Percentiles rank a stretch among this genome's conserved stretches.
Evolutionary conservation across 2,797 vertebrate species (phyloP).

Genomic region (Channallabes apus): DNA sequence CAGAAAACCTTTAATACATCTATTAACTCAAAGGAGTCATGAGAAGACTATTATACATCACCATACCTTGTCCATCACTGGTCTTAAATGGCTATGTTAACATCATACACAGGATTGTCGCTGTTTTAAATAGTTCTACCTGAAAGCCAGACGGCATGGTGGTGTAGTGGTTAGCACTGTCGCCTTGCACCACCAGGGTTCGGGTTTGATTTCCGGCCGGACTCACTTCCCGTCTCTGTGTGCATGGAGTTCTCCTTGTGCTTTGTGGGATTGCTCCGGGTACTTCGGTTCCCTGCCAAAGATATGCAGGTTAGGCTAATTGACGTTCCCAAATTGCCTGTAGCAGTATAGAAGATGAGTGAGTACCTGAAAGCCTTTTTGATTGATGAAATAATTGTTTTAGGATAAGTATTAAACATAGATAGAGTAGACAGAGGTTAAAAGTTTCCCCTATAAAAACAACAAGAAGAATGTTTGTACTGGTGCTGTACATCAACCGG

Average conservation of each 20-base stretch:
- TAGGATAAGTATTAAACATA: not conserved
- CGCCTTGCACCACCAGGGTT: no score
- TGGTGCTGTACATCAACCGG: not conserved
- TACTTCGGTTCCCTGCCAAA: no score
- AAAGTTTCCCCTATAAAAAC: not conserved
- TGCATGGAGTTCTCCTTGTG: no score
- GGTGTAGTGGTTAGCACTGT: no score
- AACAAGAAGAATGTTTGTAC: not conserved
- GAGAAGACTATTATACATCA: not conserved
- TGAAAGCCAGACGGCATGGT: not conserved
- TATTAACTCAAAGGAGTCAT: not conserved
- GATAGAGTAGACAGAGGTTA: not conserved
- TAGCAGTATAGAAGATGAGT: no score
- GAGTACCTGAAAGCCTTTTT: not conserved
- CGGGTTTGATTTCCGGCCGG: no score
- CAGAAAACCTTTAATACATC: not conserved
- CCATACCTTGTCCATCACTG: no score
- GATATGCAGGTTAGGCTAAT: no score
- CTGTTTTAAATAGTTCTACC: not conserved
- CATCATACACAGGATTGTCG: not conserved
- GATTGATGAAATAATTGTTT: not conserved
- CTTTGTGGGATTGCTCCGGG: no score
- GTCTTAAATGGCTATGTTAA: not conserved
- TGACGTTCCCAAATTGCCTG: no score
- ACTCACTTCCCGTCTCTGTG: no score